Conservation (phyloP, 2,888 invertebrate genomes). For the Dasysyrphus tricinctus region DNA sequence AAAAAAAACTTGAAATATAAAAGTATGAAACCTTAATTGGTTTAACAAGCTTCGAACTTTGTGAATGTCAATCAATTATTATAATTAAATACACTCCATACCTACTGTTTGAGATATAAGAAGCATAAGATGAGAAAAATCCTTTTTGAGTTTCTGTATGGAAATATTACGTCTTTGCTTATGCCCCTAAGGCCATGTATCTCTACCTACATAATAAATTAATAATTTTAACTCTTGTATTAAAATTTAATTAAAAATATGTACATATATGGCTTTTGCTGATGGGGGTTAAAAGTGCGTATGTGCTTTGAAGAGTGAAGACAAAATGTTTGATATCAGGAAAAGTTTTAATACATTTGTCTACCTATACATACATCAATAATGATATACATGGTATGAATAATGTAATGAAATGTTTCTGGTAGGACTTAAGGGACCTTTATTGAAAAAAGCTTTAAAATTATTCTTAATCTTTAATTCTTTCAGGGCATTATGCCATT, state of each 20-base stretch:
- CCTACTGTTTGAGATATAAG: neutral
- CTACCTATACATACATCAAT: too few species aligned
- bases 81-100: neutral
- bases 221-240: constrained; percentile 21
- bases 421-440: neutral
- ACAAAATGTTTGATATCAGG: neutral
- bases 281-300: neutral
- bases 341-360: neutral
- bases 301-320: constrained; percentile 33
- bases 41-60: constrained; percentile 24
- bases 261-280: neutral
- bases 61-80: constrained; percentile 23
- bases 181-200: neutral
- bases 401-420: neutral
- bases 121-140: neutral
- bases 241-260: constrained; percentile 5
- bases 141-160: neutral
- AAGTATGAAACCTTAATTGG: constrained; percentile 10
- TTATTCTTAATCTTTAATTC: too few species aligned
- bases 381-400: constrained; percentile 66
- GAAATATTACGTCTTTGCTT: constrained; percentile 3
- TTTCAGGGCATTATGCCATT: too few species aligned
- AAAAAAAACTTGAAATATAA: neutral
- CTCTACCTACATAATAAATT: constrained; percentile 19
- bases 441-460: too few species aligned